Evolutionary conservation across 2,888 invertebrate species (phyloP), one percentile per base, ranked within the genome.

Genomic region (Platycheirus albimanus): DNA sequence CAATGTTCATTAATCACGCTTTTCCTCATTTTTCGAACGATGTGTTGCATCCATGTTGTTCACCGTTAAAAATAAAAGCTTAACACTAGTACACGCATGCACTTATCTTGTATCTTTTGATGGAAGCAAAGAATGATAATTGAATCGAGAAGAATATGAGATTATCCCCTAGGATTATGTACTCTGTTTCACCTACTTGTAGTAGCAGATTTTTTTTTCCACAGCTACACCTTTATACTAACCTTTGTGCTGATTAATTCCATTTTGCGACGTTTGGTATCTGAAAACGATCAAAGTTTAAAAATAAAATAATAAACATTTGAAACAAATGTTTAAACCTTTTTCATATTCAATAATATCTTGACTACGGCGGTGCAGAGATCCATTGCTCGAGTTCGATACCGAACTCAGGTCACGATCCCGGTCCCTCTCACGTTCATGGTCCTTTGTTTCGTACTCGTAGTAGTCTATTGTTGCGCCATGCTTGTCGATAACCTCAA

Each of bases 191-290:
- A 51, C 75, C 80, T 75, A 80, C 76, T 24, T 66, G 54, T 56
- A 51, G 71, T 63, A 54, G 77, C 43, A 20, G 43, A 47, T 28
- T 69, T 71, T 67, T 66, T 24, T 28, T 41, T 24, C 61, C 72
- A 67, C 72, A 69, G 77, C 88, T 90, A 89, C 92, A 93, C 92
- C 91, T 92, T 93, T 92, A 94, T 95, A 95, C 95, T 94, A 94
- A 96, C 96, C 95, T 96, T 96, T 93, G 95, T 93, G 91, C 93
- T 93, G 88, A 93, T 92, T 91, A 92, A 93, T 91, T 96, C 96
- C 92, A 96, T 90, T 94, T 96, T 96, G 92, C 96, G 94, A 91
- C 96, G 93, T 92, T 96, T 96, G 88, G 94, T 92, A 91, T 96
- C 96, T 89, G 41, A 61, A 85, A 81, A 7, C 3, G 7, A 2